These are phyloP conservation scores for Unio pictorum DNA, from an alignment of 2,888 invertebrate genomes.

Conservation along the genomic window DNA sequence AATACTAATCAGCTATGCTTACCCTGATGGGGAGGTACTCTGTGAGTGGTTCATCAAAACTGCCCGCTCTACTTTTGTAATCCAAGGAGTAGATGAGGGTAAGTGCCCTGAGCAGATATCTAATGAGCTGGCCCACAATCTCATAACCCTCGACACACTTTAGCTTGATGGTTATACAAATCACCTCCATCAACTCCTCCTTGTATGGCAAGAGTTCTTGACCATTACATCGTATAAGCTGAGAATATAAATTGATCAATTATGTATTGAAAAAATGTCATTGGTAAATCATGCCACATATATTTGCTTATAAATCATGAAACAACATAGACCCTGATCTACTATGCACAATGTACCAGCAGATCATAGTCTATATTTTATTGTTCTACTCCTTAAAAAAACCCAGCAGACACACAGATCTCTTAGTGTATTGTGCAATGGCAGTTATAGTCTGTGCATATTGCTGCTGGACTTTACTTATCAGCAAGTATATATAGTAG, in stretches of 20 bases:
- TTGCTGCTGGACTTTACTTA: too few relatives aligned
- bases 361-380: too few relatives aligned
- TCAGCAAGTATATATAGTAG: too few relatives aligned
- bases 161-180: conserved; percentile 81
- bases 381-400: too few relatives aligned
- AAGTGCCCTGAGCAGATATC: conserved; percentile 76
- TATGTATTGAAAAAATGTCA: neutral
- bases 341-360: too few relatives aligned
- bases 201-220: conserved; percentile 79
- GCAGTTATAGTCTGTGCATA: too few relatives aligned
- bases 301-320: too few relatives aligned
- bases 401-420: too few relatives aligned
- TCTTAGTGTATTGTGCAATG: too few relatives aligned
- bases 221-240: conserved; percentile 80
- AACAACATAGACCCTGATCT: too few relatives aligned
- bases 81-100: conserved; percentile 78
- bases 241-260: conserved; percentile 12
- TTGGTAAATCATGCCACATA: neutral
- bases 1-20: conserved; percentile 13
- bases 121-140: conserved; percentile 78
- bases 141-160: conserved; percentile 80
- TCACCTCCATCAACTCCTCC: conserved; percentile 78
- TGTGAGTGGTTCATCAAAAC: conserved; percentile 78
- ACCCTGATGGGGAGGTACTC: conserved; percentile 81
- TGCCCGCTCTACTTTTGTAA: conserved; percentile 77